Evolutionary conservation across 2,888 invertebrate species (phyloP).

Genomic region (Caenorhabditis sp.): DNA sequence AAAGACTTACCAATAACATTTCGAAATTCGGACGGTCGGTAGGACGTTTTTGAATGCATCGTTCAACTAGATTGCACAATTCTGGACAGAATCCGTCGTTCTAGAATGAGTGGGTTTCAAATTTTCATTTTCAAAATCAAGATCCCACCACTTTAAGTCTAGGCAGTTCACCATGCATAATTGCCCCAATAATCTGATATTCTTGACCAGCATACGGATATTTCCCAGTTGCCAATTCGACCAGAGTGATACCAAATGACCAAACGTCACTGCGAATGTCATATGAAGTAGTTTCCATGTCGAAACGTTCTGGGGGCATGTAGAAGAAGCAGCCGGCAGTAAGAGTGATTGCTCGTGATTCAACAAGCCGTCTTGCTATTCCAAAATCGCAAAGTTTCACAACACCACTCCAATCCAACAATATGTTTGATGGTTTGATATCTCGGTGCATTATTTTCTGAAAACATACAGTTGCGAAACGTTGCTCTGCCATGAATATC

Average conservation of each 20-base stretch:
- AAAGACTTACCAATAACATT: slow-evolving; percentile 71
- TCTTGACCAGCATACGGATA: slow-evolving; percentile 89
- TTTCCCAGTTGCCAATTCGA: slow-evolving; percentile 96
- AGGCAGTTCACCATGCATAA: slow-evolving; percentile 87
- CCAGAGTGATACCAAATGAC: slow-evolving; percentile 91
- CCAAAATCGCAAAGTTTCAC: not conserved
- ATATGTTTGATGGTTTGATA: not conserved
- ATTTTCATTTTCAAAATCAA: not conserved
- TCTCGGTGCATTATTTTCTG: not conserved
- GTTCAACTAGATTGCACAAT: slow-evolving; percentile 76
- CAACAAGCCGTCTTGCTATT: slow-evolving; percentile 89
- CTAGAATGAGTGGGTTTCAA: not conserved
- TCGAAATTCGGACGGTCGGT: slow-evolving; percentile 76
- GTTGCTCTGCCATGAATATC: not conserved
- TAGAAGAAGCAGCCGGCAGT: slow-evolving; percentile 96
- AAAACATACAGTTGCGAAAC: not conserved
- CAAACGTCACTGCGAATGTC: slow-evolving; percentile 99
- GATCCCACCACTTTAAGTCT: slow-evolving; percentile 48
- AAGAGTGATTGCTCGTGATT: slow-evolving; percentile 88
- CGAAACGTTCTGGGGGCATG: slow-evolving; percentile 88
- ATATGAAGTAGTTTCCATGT: slow-evolving; percentile 85
- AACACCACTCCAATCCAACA: not conserved
- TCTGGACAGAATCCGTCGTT: slow-evolving; percentile 15
- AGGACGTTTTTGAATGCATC: slow-evolving; percentile 76
- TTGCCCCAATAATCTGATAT: slow-evolving; percentile 92